phyloP scores from a whole-genome alignment of 2,888 invertebrate species.

The Ptychoptera albimana region DNA sequence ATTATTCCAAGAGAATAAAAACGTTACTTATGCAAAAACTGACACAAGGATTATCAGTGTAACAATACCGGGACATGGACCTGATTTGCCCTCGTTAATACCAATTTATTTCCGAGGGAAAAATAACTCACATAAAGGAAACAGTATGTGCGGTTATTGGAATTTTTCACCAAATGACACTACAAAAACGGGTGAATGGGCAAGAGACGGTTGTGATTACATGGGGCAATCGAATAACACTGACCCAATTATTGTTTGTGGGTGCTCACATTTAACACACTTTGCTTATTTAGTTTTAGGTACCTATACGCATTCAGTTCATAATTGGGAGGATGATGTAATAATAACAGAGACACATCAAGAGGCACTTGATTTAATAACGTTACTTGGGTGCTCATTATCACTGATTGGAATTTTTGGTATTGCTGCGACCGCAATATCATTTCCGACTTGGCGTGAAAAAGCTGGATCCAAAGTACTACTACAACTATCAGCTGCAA shows the following conservation, averaged over 20 bases:
- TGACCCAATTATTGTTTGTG: slow-evolving; percentile 29
- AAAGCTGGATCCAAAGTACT: slow-evolving; percentile 48
- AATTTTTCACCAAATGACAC: slow-evolving; percentile 31
- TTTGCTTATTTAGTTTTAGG: slow-evolving; percentile 37
- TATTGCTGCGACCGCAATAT: slow-evolving; percentile 39
- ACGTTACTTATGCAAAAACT: slow-evolving; percentile 16
- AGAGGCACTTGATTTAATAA: slow-evolving; percentile 37
- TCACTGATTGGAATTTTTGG: slow-evolving; percentile 41
- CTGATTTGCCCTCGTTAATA: slow-evolving; percentile 36
- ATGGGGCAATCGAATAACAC: slow-evolving; percentile 19
- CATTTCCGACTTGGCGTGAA: slow-evolving; percentile 42
- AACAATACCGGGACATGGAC: slow-evolving; percentile 39
- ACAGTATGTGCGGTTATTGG: slow-evolving; percentile 39
- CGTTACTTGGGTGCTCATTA: slow-evolving; percentile 39
- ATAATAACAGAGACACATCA: slow-evolving; percentile 26
- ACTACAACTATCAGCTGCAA: slow-evolving; percentile 43
- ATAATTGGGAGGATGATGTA: slow-evolving; percentile 16
- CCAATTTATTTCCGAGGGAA: slow-evolving; percentile 33
- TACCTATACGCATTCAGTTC: slow-evolving; percentile 17
- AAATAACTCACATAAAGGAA: slow-evolving; percentile 15
- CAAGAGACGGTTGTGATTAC: slow-evolving; percentile 35
- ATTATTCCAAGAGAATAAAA: slow-evolving; percentile 34
- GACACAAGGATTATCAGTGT: slow-evolving; percentile 40
- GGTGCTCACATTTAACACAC: slow-evolving; percentile 42
- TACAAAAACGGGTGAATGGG: slow-evolving; percentile 30